These are phyloP conservation scores for Melangyna quadrimaculata DNA, from an alignment of 2,888 invertebrate genomes.

Conservation along the genomic window DNA sequence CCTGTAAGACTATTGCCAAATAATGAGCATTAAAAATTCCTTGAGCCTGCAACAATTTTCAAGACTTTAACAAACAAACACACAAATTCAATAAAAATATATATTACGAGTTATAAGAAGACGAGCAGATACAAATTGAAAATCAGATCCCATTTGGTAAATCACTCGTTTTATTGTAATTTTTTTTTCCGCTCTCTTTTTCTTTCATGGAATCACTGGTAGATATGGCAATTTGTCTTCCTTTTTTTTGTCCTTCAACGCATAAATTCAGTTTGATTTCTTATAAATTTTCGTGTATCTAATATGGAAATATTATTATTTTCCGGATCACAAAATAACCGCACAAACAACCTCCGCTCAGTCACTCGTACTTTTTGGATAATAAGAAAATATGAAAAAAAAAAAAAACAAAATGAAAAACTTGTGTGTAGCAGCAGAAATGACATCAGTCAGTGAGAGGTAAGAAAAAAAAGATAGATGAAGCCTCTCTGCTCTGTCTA, in stretches of 20 bases:
- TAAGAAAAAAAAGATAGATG: constrained; percentile 46
- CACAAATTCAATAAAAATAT: constrained; percentile 10
- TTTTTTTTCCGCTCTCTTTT: background rate
- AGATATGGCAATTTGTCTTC: background rate
- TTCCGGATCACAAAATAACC: constrained; percentile 52
- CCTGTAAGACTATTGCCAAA: constrained; percentile 49
- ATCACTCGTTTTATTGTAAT: constrained; percentile 63
- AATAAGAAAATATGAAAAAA: background rate
- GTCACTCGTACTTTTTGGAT: background rate
- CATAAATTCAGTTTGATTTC: constrained; percentile 40
- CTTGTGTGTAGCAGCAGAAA: background rate
- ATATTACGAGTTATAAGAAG: background rate
- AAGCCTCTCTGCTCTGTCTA: constrained; percentile 39
- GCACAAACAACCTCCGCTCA: constrained; percentile 18
- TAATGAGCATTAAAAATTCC: constrained; percentile 46
- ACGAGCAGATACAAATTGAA: constrained; percentile 54
- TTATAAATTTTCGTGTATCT: constrained; percentile 45
- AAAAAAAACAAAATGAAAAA: background rate
- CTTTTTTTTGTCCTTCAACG: background rate
- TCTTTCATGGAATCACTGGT: background rate
- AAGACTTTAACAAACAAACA: constrained; percentile 4
- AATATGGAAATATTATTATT: constrained; percentile 64
- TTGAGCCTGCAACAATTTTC: constrained; percentile 48
- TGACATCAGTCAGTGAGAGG: constrained; percentile 1
- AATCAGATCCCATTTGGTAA: constrained; percentile 67